Percentiles rank a stretch among this genome's conserved stretches.
Conservation (phyloP, 2,113 vertebrate genomes). For the Hipposideros armiger region DNA sequence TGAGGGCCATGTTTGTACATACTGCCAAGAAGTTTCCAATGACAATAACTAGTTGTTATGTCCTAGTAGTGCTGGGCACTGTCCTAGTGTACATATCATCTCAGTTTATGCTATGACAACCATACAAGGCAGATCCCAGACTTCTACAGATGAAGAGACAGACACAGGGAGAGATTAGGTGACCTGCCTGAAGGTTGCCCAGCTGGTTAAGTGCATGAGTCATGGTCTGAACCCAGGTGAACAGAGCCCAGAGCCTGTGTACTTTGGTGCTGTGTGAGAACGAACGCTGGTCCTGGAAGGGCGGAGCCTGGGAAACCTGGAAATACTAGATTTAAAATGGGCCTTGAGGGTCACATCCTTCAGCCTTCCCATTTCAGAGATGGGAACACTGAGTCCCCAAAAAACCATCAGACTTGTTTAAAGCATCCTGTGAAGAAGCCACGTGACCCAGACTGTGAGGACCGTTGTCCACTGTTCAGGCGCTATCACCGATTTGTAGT, state of each 20-base stretch:
- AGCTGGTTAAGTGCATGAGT: no score
- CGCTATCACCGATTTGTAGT: fast-evolving
- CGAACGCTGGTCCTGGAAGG: fast-evolving
- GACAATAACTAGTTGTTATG: no score
- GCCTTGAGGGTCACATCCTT: background rate
- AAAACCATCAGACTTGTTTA: background rate
- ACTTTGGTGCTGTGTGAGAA: fast-evolving
- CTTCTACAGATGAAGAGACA: background rate
- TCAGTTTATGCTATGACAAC: fast-evolving
- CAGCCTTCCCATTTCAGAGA: background rate
- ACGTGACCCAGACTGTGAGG: background rate
- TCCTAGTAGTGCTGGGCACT: fast-evolving
- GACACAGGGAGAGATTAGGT: fast-evolving
- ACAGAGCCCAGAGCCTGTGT: background rate
- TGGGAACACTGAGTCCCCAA: background rate
- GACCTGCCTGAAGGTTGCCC: background rate
- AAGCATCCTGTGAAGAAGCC: background rate
- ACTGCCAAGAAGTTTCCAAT: no score
- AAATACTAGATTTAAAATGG: background rate
- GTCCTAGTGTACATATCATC: fast-evolving
- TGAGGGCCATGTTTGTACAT: no score
- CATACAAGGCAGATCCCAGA: fast-evolving
- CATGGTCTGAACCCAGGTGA: background rate
- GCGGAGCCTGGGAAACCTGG: no score
- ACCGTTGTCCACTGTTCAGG: fast-evolving